Base-by-base conservation (phyloP, 2,113 vertebrate genomes). In the Synchiropus splendidus region DNA sequence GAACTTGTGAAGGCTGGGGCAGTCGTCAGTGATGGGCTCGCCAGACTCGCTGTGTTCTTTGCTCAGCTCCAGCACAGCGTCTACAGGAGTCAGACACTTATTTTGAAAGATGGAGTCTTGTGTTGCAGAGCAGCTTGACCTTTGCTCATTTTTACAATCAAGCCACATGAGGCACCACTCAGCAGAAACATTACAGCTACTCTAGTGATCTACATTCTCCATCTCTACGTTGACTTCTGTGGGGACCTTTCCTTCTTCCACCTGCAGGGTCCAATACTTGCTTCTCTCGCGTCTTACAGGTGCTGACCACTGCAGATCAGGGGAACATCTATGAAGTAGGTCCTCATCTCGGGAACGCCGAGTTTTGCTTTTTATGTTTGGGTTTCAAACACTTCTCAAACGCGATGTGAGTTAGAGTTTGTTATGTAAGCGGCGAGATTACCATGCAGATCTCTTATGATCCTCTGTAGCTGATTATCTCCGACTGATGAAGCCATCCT, bases 361-460 rank as follows among this genome's bases (percentile, higher is more conserved):
- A 8, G 21, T 27, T 27, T 4, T 4, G 21, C 21, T 27, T 27
- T n/a, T n/a, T 27, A 27, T 8, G 8, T 27, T 27, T 27, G 21
- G 21, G 21, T 4, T 4, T 5, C 21, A 8, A 27, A n/a, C n/a
- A n/a, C n/a, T n/a, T n/a, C n/a, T n/a, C n/a, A n/a, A n/a, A n/a
- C n/a, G n/a, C n/a, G n/a, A n/a, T n/a, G n/a, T n/a, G n/a, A n/a
- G n/a, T n/a, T n/a, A n/a, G n/a, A n/a, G n/a, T n/a, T n/a, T n/a
- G n/a, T n/a, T n/a, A n/a, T n/a, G n/a, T n/a, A 27, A 27, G 21
- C 8, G 21, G 4, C 4, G 21, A 27, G 21, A 6, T 31, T 86
- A 98, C 94, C 93, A 72, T 90, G 89, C 44, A 98, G 74, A 74
- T 98, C 93, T 45, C 83, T 83, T 74, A 98, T 89, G 75, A 97